These are phyloP conservation scores for Heliconius hewitsoni DNA, from an alignment of 1,140 invertebrate genomes.

Conservation along the genomic window DNA sequence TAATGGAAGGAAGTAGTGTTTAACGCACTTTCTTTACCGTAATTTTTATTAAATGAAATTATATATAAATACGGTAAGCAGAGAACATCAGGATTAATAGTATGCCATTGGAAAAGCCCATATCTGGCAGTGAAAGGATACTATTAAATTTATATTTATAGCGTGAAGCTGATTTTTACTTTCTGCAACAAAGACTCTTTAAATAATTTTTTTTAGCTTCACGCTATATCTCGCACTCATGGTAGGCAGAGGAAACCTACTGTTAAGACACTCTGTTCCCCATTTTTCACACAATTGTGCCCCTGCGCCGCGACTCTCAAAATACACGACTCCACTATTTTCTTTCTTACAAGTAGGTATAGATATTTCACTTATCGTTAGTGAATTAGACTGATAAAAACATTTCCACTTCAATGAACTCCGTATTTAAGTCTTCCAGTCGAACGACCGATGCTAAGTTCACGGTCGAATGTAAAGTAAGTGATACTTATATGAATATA, in stretches of 20 bases:
- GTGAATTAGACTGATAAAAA: background rate
- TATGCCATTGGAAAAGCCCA: too few species aligned
- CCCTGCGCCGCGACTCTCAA: too few species aligned
- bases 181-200: too few species aligned
- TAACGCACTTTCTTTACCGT: background rate
- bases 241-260: background rate
- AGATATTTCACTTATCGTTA: background rate
- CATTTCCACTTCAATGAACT: slow-evolving; percentile 20
- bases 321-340: too few species aligned
- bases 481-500: background rate
- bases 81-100: too few species aligned
- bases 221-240: too few species aligned
- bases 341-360: background rate
- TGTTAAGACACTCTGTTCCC: background rate
- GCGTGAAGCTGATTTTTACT: too few species aligned
- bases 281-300: too few species aligned
- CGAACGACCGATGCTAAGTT: slow-evolving; percentile 15
- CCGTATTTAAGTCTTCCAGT: slow-evolving; percentile 16
- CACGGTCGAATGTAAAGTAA: slow-evolving; percentile 16
- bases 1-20: background rate
- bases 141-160: too few species aligned
- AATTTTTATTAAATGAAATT: background rate
- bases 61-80: background rate
- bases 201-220: too few species aligned
- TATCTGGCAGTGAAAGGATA: too few species aligned